These are phyloP conservation scores for Clupea harengus DNA, from an alignment of 2,113 vertebrate genomes.

Conservation along the genomic window DNA sequence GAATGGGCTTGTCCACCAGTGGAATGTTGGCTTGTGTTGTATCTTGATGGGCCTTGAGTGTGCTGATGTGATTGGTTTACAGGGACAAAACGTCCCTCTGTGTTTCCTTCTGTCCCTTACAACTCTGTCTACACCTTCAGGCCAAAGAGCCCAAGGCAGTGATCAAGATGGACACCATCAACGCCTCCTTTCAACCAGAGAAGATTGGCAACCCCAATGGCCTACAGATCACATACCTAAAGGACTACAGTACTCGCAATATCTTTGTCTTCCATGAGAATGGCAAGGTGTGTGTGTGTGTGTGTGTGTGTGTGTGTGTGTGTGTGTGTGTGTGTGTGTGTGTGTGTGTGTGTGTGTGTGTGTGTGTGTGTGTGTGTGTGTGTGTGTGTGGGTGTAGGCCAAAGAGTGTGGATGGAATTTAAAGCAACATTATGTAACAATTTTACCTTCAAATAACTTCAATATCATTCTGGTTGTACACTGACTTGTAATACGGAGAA, in stretches of 20 bases:
- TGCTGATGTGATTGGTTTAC: no score
- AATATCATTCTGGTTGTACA: no score
- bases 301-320: conserved; percentile 23
- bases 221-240: conserved; percentile 88
- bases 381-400: no score
- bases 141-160: conserved; percentile 86
- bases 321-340: conserved; percentile 7
- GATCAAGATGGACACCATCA: conserved; percentile 84
- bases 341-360: neutral
- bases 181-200: conserved; percentile 85
- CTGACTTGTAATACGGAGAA: no score
- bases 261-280: conserved; percentile 85
- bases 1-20: no score
- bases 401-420: no score
- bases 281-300: conserved; percentile 73
- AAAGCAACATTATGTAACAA: no score
- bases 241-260: conserved; percentile 88
- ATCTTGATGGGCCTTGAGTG: no score
- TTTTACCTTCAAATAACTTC: no score
- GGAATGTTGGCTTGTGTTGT: no score
- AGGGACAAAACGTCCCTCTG: no score
- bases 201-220: conserved; percentile 84
- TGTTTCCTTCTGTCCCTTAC: neutral
- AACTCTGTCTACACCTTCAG: conserved; percentile 55
- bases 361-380: neutral